Conservation (phyloP, 1,140 invertebrate genomes). For the Lordiphosa clarofinis region DNA sequence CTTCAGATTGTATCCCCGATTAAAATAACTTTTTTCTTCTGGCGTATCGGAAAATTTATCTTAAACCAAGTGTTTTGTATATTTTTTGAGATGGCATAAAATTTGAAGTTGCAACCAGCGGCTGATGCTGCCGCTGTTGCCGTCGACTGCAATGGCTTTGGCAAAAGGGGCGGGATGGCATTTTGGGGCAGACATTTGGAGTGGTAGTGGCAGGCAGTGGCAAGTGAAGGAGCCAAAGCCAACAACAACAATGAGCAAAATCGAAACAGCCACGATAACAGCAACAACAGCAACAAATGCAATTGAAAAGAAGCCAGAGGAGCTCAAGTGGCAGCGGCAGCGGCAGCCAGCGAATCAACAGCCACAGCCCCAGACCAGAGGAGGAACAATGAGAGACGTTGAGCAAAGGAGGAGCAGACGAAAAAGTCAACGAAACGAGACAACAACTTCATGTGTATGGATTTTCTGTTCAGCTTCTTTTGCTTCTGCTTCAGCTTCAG, state of each 20-base stretch:
- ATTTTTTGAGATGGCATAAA: too few relatives aligned
- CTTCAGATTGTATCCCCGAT: too few relatives aligned
- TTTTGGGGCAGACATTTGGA: too few relatives aligned
- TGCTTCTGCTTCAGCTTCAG: constrained; percentile 13
- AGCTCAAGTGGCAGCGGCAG: constrained; percentile 18
- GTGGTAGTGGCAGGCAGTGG: too few relatives aligned
- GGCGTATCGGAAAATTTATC: neutral
- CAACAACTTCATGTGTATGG: constrained; percentile 48
- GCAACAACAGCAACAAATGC: constrained; percentile 41
- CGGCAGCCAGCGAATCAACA: constrained; percentile 53
- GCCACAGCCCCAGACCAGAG: constrained; percentile 20
- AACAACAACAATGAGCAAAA: constrained; percentile 36
- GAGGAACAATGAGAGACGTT: constrained; percentile 53
- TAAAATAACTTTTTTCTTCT: constrained; percentile 9
- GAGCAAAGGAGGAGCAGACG: constrained; percentile 38
- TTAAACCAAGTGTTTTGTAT: too few relatives aligned
- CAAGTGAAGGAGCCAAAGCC: constrained; percentile 1
- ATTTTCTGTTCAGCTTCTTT: constrained; percentile 23
- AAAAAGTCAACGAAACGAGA: constrained; percentile 59
- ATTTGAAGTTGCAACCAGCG: too few relatives aligned
- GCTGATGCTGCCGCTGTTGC: neutral
- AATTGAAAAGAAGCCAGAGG: constrained; percentile 45
- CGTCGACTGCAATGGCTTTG: constrained; percentile 3
- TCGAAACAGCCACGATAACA: constrained; percentile 9
- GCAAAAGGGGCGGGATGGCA: neutral